Base-by-base conservation (phyloP, 2,888 invertebrate species). In the Oxytorus armatus region DNA sequence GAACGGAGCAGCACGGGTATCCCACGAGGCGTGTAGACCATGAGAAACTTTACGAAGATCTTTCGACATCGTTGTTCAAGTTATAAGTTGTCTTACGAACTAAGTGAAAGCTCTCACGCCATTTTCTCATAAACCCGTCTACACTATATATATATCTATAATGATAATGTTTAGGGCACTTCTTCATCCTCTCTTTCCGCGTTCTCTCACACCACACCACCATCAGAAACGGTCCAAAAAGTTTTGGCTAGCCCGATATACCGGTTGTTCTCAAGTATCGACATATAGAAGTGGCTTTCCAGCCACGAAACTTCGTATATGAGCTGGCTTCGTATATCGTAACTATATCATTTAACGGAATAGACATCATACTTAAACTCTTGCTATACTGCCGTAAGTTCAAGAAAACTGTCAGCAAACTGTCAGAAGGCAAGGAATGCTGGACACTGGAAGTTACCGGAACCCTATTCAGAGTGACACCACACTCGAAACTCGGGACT, bases 21-120 rank as follows among this genome's bases (percentile, higher is more conserved):
- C 33, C 29, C 55, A 42, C 55, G n/a, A 25, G 25, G 29, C 18
- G 36, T 51, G 36, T 21, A 25, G 18, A 29, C 33, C 21, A 21
- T 39, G 57, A 14, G 25, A 75, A 65, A 65, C n/a, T 18, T 79
- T 69, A 33, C 16, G 47, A 69, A 74, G 18, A 72, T 76, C 59
- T 72, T 57, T 25, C 29, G 61, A 61, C 61, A 61, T 70, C 66
- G 78, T 68, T 53, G 70, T 49, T 68, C 39, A 72, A 76, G 68
- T 79, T 76, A 78, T 76, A 81, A 81, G 78, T 75, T 81, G 72
- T 55, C 51, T 79, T 75, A 55, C 53, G 29, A 74, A 75, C 65
- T 44, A 33, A 69, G 74, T 74, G 55, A 79, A 75, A 69, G 63
- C 74, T 69, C 39, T 11, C 16, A 51, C 65, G 94, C 39, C n/a